phyloP scores from a whole-genome alignment of 2,113 vertebrate genomes.

The Callionymus lyra region DNA sequence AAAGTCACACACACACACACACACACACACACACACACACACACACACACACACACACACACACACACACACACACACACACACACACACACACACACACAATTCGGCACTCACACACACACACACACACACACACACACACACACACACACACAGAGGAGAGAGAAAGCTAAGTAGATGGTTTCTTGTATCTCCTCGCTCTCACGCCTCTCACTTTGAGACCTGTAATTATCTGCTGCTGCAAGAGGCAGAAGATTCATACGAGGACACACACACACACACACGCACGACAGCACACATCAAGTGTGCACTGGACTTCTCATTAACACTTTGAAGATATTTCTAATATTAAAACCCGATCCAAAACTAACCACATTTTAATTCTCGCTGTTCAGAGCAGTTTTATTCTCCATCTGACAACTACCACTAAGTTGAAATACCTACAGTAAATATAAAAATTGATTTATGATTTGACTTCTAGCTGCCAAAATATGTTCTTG shows the following conservation, averaged over 20 bases:
- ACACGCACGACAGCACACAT: no score
- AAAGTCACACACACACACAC: constrained; percentile 1
- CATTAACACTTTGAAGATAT: no score
- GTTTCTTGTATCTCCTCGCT: constrained; percentile 32
- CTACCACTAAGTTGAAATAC: no score
- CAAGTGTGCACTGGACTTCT: no score
- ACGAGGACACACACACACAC: no score
- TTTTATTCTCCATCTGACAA: no score
- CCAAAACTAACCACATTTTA: no score
- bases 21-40: background rate
- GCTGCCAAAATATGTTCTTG: no score
- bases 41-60: constrained; percentile 5
- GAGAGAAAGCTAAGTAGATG: constrained; percentile 28
- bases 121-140: constrained; percentile 12
- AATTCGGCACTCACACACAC: background rate
- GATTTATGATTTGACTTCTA: no score
- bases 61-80: constrained; percentile 2
- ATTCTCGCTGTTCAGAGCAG: no score
- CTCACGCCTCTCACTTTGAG: constrained; percentile 38
- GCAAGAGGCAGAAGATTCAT: constrained; percentile 15
- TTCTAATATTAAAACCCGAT: no score
- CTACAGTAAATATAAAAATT: no score
- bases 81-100: constrained; percentile 4
- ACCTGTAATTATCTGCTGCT: constrained; percentile 47
- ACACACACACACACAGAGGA: constrained; percentile 6